Percentiles rank a stretch among this genome's conserved stretches.
These are phyloP conservation scores for Pipra filicauda DNA, from an alignment of 2,113 vertebrate species.

Conservation along the genomic window DNA sequence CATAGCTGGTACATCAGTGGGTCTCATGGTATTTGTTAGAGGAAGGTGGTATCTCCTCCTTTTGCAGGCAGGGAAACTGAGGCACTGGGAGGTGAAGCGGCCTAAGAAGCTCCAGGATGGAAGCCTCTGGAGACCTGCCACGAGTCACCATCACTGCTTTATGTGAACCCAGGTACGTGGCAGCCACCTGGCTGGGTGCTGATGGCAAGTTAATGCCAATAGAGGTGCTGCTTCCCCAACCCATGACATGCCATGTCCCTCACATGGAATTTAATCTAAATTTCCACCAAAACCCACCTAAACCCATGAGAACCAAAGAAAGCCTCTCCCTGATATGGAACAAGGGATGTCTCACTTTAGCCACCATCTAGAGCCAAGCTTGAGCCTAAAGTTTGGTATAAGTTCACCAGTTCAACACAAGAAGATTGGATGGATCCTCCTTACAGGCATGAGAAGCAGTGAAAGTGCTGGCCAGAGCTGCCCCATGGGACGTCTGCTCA, in stretches of 20 bases:
- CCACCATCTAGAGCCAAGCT: neutral
- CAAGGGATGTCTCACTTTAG: neutral
- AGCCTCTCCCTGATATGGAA: neutral
- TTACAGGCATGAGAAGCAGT: rapidly evolving
- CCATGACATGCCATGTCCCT: rapidly evolving
- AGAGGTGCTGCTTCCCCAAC: neutral
- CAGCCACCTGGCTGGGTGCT: neutral
- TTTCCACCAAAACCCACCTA: neutral
- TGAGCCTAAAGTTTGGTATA: neutral
- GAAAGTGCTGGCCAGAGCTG: neutral
- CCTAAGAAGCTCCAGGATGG: neutral
- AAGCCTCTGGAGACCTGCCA: neutral
- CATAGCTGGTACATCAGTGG: neutral
- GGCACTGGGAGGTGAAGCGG: neutral
- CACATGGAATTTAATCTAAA: neutral
- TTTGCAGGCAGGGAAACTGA: neutral
- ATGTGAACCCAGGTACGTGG: neutral
- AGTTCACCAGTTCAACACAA: neutral
- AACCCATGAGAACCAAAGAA: neutral
- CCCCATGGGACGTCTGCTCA: neutral
- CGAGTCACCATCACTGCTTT: neutral
- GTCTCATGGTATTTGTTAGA: neutral
- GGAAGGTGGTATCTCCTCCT: neutral
- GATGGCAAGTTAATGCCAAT: neutral
- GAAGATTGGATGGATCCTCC: neutral